Conservation (phyloP, 2,113 vertebrate species). For the Cisticola juncidis region DNA sequence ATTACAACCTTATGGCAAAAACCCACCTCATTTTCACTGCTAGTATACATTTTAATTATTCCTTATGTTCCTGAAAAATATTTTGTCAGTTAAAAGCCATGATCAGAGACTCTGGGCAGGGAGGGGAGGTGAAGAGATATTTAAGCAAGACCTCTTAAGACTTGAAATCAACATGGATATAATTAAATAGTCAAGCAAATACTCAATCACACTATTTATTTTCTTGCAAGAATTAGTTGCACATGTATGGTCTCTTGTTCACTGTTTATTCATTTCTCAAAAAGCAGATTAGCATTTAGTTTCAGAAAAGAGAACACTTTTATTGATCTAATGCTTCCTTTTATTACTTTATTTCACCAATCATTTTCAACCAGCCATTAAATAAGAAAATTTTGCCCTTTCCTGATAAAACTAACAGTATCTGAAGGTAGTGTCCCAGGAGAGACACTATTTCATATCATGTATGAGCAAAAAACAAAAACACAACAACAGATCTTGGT, state of each 20-base stretch:
- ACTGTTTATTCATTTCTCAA: background rate
- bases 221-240: background rate
- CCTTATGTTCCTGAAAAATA: background rate
- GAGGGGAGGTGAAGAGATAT: background rate
- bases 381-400: background rate
- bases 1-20: conserved; percentile 18
- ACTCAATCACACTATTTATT: background rate
- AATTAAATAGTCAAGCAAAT: background rate
- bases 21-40: background rate
- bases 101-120: background rate
- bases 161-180: background rate
- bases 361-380: background rate
- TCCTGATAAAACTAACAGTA: background rate
- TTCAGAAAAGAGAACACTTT: background rate
- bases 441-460: background rate
- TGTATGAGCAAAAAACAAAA: background rate
- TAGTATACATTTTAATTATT: conserved; percentile 13
- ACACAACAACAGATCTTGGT: background rate
- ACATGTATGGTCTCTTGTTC: background rate
- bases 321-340: background rate
- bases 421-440: background rate
- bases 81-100: background rate
- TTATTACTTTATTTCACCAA: background rate
- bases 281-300: background rate
- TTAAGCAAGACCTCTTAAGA: background rate